These are phyloP conservation scores for Lethenteron reissneri DNA, from an alignment of 2,113 vertebrate species.

Conservation along the genomic window DNA sequence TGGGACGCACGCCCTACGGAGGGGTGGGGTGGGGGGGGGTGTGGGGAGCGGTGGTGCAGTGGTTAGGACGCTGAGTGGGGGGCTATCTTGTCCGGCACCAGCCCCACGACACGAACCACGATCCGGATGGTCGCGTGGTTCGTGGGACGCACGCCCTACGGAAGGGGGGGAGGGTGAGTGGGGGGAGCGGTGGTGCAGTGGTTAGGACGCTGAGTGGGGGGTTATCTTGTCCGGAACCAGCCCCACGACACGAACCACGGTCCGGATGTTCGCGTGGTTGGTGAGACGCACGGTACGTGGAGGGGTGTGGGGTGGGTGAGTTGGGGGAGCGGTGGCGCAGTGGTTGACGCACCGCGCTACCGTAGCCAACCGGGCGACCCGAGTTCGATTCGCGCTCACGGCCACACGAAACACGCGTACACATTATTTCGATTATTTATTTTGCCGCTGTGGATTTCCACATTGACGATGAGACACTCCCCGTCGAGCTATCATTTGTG, in stretches of 20 bases:
- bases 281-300: conserved; percentile 62
- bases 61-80: conserved; percentile 61
- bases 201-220: conserved; percentile 57
- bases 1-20: conserved; percentile 58
- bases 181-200: too few species aligned
- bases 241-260: conserved; percentile 71
- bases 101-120: conserved; percentile 67
- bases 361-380: too few species aligned
- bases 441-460: too few species aligned
- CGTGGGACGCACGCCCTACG: conserved; percentile 60
- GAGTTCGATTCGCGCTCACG: too few species aligned
- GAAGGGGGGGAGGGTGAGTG: not conserved
- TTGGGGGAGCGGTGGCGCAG: too few species aligned
- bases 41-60: too few species aligned
- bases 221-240: conserved; percentile 80
- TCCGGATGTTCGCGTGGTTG: conserved; percentile 93
- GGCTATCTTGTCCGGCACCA: conserved; percentile 78
- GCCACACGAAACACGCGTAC: too few species aligned
- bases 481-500: too few species aligned
- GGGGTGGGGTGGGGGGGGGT: not conserved
- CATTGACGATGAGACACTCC: too few species aligned
- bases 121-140: conserved; percentile 97
- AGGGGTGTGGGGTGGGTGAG: not conserved
- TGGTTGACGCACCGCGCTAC: conserved; percentile 44
- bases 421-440: too few species aligned